Evolutionary conservation across 2,797 vertebrate species (phyloP).

Genomic region (Phoeniculus purpureus): DNA sequence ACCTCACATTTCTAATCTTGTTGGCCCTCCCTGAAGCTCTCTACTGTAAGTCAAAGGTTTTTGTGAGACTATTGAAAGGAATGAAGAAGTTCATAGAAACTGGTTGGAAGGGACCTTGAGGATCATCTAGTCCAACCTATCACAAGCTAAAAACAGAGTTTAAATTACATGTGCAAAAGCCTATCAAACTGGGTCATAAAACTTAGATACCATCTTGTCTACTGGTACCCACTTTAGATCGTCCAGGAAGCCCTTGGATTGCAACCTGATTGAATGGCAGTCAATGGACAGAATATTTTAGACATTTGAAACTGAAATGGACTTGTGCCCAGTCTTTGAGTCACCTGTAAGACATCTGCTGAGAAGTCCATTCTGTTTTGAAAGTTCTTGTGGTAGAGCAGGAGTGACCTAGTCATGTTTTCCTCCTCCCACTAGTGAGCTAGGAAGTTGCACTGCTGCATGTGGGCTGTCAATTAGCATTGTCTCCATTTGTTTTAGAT

Average conservation of each 20-base stretch:
- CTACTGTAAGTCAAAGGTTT: not conserved
- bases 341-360: constrained; percentile 56
- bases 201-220: not conserved
- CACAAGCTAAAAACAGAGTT: too few species aligned
- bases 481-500: constrained; percentile 91
- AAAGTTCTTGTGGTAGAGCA: constrained; percentile 70
- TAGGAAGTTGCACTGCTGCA: constrained; percentile 72
- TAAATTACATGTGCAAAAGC: too few species aligned
- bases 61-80: not conserved
- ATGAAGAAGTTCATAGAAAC: not conserved
- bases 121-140: too few species aligned
- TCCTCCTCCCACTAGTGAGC: constrained; percentile 51
- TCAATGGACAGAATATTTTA: not conserved
- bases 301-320: not conserved
- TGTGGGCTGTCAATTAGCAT: constrained; percentile 81
- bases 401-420: constrained; percentile 60
- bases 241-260: not conserved
- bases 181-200: too few species aligned
- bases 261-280: not conserved
- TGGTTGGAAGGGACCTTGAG: too few species aligned
- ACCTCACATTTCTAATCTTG: not conserved
- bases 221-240: not conserved
- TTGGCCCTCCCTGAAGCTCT: not conserved
- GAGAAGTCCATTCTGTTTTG: constrained; percentile 63
- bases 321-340: constrained; percentile 78